phyloP scores from a whole-genome alignment of 2,113 vertebrate genomes.

The Microcebus jonahi region DNA sequence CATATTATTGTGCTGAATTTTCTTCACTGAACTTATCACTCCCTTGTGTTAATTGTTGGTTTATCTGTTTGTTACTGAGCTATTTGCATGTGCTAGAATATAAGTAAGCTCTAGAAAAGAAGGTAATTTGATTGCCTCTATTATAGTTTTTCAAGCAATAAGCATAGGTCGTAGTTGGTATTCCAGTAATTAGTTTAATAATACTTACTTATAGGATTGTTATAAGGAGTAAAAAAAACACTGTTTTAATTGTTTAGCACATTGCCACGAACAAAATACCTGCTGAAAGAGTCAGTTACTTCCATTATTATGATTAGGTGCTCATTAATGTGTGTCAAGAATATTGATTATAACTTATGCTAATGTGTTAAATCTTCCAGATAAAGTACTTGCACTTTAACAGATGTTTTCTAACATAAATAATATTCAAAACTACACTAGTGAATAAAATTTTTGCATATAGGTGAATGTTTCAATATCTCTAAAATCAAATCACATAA shows the following conservation, averaged over 20 bases:
- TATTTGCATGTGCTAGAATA: background rate
- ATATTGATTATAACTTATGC: background rate
- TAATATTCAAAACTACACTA: background rate
- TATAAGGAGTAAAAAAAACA: background rate
- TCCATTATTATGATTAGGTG: background rate
- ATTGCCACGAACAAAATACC: background rate
- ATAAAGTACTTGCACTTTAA: background rate
- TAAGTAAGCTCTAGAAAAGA: background rate
- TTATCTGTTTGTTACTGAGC: background rate
- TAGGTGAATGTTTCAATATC: background rate
- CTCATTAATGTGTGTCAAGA: background rate
- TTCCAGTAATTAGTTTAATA: background rate
- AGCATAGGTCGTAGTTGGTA: background rate
- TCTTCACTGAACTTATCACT: background rate
- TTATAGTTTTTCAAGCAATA: background rate
- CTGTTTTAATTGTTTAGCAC: background rate
- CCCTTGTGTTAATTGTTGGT: background rate
- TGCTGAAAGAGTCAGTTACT: background rate
- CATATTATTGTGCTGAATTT: background rate
- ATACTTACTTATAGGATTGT: background rate
- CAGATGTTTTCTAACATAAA: background rate
- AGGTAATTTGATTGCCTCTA: background rate
- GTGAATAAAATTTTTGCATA: background rate
- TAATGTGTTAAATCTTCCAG: background rate
- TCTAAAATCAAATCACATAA: constrained; percentile 45